Base-by-base conservation (phyloP, 2,888 invertebrate species). In the Endotricha flammealis region DNA sequence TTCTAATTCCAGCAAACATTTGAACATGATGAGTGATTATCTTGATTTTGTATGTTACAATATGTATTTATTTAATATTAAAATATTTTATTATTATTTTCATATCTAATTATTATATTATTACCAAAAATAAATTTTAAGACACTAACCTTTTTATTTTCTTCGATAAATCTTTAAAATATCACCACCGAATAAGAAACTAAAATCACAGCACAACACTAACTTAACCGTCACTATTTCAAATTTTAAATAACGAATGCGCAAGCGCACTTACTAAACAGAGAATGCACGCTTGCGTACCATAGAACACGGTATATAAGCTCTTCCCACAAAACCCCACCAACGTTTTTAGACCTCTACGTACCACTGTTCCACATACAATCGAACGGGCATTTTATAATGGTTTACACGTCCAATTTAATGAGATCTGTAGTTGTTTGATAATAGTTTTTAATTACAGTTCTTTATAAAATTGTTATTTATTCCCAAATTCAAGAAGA, bases 281-380 rank as follows among this genome's bases (percentile, higher is more conserved):
- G 59, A 54, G 68, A 76, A 62, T 75, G 76, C 59, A 59, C 68
- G 70, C 70, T 70, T 60, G 73, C 59, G 61, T 55, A 56, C 51
- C 64, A 64, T 62, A 68, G 57, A 52, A 55, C 67, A 66, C 69
- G 71, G n/a, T 68, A 74, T 77, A 54, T 75, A 77, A 71, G 64
- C 62, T 63, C 62, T 64, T 53, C 52, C 49, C 54, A 52, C 53
- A 50, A 53, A 43, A 47, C 43, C 51, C 57, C 53, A 48, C 75
- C 71, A 59, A 39, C 49, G 31, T 60, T 56, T 29, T 33, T 27
- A 53, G 73, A 52, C 46, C 61, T 47, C 32, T 32, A n/a, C 13
- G 33, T 36, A 12, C 17, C 11, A 41, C 38, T 39, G 39, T 38
- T 33, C 29, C 20, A 8, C 13, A n/a, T 5, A 24, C 25, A 20